Conservation (phyloP, 2,113 vertebrate genomes). For the Rynchops niger region DNA sequence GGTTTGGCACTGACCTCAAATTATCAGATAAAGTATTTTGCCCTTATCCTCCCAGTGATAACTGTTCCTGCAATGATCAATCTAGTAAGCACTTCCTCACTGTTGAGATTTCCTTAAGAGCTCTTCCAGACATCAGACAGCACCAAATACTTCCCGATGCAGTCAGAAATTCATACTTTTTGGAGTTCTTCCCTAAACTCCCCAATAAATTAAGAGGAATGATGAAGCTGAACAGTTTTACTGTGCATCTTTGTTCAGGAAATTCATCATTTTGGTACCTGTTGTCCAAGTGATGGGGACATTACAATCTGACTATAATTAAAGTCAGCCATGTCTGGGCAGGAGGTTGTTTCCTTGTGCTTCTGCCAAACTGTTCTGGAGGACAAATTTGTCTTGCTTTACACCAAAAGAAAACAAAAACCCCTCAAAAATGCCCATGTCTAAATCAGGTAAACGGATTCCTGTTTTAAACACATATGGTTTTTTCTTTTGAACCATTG, state of each 20-base stretch:
- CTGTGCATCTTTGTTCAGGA: not conserved
- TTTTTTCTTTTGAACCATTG: slow-evolving; percentile 35
- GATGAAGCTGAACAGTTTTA: not conserved
- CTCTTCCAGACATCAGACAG: not conserved
- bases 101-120: not conserved
- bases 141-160: not conserved
- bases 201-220: not conserved
- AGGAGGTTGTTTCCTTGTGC: not conserved
- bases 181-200: not conserved
- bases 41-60: not conserved
- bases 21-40: not conserved
- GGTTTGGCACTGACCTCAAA: not conserved
- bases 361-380: not conserved
- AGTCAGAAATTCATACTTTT: not conserved
- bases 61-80: not conserved
- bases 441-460: not conserved
- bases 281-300: not conserved
- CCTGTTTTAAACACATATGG: slow-evolving; percentile 16
- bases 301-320: not conserved
- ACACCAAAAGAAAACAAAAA: not conserved
- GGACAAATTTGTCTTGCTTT: not conserved
- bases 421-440: not conserved
- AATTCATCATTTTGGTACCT: not conserved
- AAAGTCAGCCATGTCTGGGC: not conserved
- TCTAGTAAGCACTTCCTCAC: not conserved